A percentile compares a stretch with the other conserved stretches of the same genome.
Evolutionary conservation across 2,113 vertebrate genomes (phyloP).

Genomic region (Albula glossodonta): DNA sequence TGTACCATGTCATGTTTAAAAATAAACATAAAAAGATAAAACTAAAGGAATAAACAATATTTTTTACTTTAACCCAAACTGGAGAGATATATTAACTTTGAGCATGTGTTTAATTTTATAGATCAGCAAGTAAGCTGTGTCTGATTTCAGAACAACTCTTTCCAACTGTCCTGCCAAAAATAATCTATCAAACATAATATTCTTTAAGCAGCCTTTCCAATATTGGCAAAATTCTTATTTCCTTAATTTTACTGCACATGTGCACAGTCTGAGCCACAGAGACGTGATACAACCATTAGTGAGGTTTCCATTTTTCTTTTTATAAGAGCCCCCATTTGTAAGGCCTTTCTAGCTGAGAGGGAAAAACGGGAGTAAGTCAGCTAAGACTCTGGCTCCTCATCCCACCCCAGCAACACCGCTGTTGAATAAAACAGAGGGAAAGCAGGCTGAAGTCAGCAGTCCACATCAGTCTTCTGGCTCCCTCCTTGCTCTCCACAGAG

Average conservation of each 20-base stretch:
- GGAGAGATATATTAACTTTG: constrained; percentile 24
- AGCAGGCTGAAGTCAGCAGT: constrained; percentile 36
- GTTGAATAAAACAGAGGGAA: constrained; percentile 31
- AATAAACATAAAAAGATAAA: constrained; percentile 8
- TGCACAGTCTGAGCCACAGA: constrained; percentile 29
- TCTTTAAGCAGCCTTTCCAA: constrained; percentile 33
- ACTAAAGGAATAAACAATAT: neutral
- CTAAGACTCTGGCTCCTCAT: constrained; percentile 38
- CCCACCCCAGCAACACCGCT: constrained; percentile 27
- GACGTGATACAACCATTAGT: constrained; percentile 26
- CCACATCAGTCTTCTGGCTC: neutral
- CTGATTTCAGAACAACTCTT: constrained; percentile 43
- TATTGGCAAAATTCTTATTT: constrained; percentile 28
- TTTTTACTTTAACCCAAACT: constrained; percentile 20
- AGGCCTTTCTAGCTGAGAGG: constrained; percentile 13
- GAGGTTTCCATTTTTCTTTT: constrained; percentile 29
- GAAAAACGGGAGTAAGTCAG: constrained; percentile 17
- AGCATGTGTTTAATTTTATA: constrained; percentile 40
- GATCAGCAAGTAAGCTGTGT: constrained; percentile 34
- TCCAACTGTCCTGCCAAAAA: constrained; percentile 44
- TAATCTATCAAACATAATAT: constrained; percentile 47
- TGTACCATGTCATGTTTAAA: constrained; percentile 3
- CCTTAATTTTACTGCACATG: constrained; percentile 40
- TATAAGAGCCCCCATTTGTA: constrained; percentile 22
- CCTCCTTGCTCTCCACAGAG: neutral